Evolutionary conservation across 2,797 vertebrate genomes (phyloP).

Genomic region (Astyanax mexicanus): DNA sequence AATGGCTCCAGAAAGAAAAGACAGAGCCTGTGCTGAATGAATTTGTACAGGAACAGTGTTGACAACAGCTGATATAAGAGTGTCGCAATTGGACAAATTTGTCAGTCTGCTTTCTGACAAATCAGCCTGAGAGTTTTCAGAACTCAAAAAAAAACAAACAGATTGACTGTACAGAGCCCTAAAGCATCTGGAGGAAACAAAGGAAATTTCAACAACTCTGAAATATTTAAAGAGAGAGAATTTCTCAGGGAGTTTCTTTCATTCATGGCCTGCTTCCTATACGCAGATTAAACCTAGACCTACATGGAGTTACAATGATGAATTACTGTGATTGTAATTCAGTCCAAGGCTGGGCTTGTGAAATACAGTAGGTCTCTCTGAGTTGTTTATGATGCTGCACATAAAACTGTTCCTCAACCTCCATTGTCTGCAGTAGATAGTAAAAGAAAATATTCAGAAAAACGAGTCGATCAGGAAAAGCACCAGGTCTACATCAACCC

Average conservation of each 20-base stretch:
- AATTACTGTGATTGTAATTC: too few species aligned
- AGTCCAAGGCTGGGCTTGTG: too few species aligned
- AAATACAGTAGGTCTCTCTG: too few species aligned
- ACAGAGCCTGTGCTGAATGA: constrained; percentile 14
- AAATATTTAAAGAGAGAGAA: neutral
- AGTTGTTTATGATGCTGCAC: too few species aligned
- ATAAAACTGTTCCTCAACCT: too few species aligned
- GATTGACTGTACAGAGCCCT: neutral
- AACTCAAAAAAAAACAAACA: too few species aligned
- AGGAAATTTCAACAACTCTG: neutral
- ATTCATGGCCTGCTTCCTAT: neutral
- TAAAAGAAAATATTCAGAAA: too few species aligned
- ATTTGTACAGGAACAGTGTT: constrained; percentile 27
- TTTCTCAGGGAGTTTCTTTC: neutral
- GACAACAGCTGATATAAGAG: constrained; percentile 22
- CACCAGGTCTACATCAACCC: too few species aligned
- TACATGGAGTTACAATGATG: neutral
- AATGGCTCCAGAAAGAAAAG: constrained; percentile 15
- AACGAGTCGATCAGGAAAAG: too few species aligned
- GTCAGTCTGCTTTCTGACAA: constrained; percentile 23
- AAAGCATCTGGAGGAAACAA: neutral
- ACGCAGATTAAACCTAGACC: neutral
- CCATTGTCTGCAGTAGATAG: too few species aligned
- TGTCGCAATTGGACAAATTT: constrained; percentile 22
- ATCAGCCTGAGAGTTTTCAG: neutral